Conservation (phyloP, 2,888 invertebrate species). For the Eristalis intricaria region DNA sequence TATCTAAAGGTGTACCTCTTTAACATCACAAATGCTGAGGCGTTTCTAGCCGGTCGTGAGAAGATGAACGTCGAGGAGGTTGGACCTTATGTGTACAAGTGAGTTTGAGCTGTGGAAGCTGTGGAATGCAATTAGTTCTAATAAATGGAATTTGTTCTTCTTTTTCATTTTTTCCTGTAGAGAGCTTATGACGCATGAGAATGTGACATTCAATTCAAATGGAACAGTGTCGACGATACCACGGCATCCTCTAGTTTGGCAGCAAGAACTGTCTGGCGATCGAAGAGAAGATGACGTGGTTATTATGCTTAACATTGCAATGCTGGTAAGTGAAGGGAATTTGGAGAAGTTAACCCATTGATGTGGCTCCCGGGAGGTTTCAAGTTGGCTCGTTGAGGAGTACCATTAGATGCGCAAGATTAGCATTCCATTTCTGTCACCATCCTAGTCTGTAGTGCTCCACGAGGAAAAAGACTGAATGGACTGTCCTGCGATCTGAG, state of each 20-base stretch:
- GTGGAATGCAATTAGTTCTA: neutral
- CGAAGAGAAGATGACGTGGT: conserved; percentile 88
- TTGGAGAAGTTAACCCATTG: too few species aligned
- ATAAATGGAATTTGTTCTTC: neutral
- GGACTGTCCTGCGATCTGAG: too few species aligned
- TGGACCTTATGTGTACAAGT: conserved; percentile 95
- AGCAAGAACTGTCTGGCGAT: conserved; percentile 89
- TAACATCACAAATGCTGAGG: conserved; percentile 92
- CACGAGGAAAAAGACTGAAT: too few species aligned
- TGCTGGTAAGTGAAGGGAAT: conserved; percentile 86
- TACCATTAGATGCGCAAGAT: too few species aligned
- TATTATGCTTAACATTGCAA: conserved; percentile 90
- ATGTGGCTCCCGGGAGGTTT: too few species aligned
- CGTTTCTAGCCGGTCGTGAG: conserved; percentile 87
- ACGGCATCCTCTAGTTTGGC: conserved; percentile 88
- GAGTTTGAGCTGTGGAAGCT: conserved; percentile 76
- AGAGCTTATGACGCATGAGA: conserved; percentile 87
- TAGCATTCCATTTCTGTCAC: too few species aligned
- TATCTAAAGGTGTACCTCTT: conserved; percentile 90
- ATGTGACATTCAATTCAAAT: conserved; percentile 88
- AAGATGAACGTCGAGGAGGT: conserved; percentile 89
- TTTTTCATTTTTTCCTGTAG: conserved; percentile 81
- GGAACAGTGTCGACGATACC: conserved; percentile 88
- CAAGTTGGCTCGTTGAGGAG: too few species aligned
- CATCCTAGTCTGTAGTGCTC: too few species aligned